Evolutionary conservation across 2,888 invertebrate species (phyloP), one percentile per base, ranked within the genome.

Genomic region (Archips crataeganus): DNA sequence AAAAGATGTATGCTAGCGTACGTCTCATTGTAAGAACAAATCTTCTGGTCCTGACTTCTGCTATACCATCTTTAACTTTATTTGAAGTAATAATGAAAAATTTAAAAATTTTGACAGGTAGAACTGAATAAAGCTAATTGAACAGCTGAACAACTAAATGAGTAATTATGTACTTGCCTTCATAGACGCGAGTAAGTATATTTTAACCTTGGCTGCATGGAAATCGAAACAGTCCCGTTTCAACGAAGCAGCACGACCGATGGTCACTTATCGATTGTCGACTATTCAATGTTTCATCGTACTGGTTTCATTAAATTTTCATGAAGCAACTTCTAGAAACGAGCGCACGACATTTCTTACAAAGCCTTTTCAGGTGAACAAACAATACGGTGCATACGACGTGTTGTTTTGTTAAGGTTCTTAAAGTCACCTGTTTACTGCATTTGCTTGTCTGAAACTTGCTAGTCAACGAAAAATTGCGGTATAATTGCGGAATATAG

Each of bases 261-360:
- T 65, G 72, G 73, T 71, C 74, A 77, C 71, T 74, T 81, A 82
- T 81, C 80, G 81, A 83, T 81, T 81, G 79, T 76, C n/a, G 66
- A 70, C 64, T 66, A 70, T 69, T 69, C 45, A 59, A 65, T 66
- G 66, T 45, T 60, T 62, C 61, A 71, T 42, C 47, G 71, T 71
- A 70, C 63, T 70, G 45, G 65, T 72, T 70, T 36, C 77, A 79
- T 79, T 77, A 77, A 77, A 77, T 45, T 85, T 86, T 85, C 83
- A 87, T 82, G 82, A 85, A 79, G 76, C 77, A 70, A 70, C 75
- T 77, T 77, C 71, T 78, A 76, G 75, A 77, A 78, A 71, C 75
- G 76, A 57, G 75, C 76, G 76, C 77, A 79, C 75, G 70, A 72
- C 62, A 68, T 69, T 70, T 59, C 67, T 66, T 77, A 76, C 74